phyloP scores from a whole-genome alignment of 1,140 invertebrate species.

The Ephestia elutella region DNA sequence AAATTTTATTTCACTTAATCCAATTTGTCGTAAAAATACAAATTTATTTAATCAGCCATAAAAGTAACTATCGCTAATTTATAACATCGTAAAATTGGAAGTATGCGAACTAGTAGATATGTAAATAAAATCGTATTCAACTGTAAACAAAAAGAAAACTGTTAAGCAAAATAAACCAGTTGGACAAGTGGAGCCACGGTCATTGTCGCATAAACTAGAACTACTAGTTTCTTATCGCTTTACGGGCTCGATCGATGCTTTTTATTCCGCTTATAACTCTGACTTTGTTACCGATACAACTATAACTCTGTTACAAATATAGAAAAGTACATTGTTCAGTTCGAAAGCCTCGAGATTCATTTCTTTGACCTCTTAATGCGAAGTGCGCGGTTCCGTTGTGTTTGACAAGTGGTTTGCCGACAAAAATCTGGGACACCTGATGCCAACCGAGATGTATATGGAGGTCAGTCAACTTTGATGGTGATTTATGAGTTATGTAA shows the following conservation, averaged over 20 bases:
- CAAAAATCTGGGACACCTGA: conserved; percentile 37
- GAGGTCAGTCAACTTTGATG: conserved; percentile 28
- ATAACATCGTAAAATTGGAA: conserved; percentile 6
- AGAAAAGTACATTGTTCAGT: conserved; percentile 11
- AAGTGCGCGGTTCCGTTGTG: conserved; percentile 32
- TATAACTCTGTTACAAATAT: background rate
- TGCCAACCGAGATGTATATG: conserved; percentile 15
- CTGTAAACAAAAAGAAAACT: conserved; percentile 28
- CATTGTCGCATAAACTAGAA: conserved; percentile 46
- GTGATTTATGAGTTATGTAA: conserved; percentile 22
- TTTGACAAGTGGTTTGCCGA: conserved; percentile 46
- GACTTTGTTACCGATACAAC: conserved; percentile 9
- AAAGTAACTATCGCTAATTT: background rate
- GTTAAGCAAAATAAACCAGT: conserved; percentile 35
- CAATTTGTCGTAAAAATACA: too few relatives aligned
- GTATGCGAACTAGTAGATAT: conserved; percentile 9
- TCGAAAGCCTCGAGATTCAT: conserved; percentile 14
- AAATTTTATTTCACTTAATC: too few relatives aligned
- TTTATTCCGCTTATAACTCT: conserved; percentile 14
- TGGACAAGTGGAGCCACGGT: conserved; percentile 37
- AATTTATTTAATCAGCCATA: too few relatives aligned
- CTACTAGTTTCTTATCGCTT: conserved; percentile 22
- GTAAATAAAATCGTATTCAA: conserved; percentile 15
- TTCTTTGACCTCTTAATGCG: conserved; percentile 26
- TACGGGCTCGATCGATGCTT: conserved; percentile 1